A percentile compares a stretch with the other conserved stretches of the same genome.
These are phyloP conservation scores for Falco rusticolus DNA, from an alignment of 2,797 vertebrate genomes.

Conservation along the genomic window DNA sequence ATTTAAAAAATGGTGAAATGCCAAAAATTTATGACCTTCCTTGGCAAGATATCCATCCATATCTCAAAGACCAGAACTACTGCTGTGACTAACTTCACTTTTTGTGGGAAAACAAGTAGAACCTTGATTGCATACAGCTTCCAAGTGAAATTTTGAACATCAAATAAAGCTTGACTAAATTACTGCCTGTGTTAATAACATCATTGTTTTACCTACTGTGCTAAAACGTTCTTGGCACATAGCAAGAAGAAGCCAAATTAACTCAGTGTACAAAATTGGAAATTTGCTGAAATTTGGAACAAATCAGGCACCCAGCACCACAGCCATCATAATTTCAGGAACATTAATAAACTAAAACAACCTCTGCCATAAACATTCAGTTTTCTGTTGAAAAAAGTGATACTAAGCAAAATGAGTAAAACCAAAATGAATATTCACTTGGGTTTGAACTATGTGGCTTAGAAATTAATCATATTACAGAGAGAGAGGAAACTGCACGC, in stretches of 20 bases:
- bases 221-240: neutral
- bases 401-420: neutral
- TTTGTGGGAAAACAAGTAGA: neutral
- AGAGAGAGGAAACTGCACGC: neutral
- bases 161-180: neutral
- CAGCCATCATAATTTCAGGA: neutral
- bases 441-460: neutral
- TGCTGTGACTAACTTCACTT: neutral
- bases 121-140: neutral
- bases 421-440: neutral
- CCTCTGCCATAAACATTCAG: neutral
- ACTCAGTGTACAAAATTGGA: neutral
- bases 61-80: neutral
- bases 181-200: neutral
- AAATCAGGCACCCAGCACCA: neutral
- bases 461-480: neutral
- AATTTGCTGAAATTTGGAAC: neutral
- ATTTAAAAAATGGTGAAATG: neutral
- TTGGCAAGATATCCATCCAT: neutral
- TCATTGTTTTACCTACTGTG: neutral
- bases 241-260: neutral
- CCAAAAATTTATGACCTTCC: neutral
- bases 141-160: neutral
- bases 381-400: neutral
- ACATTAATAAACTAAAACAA: neutral